Base-by-base conservation (phyloP, 2,888 invertebrate genomes). In the Myopa testacea region DNA sequence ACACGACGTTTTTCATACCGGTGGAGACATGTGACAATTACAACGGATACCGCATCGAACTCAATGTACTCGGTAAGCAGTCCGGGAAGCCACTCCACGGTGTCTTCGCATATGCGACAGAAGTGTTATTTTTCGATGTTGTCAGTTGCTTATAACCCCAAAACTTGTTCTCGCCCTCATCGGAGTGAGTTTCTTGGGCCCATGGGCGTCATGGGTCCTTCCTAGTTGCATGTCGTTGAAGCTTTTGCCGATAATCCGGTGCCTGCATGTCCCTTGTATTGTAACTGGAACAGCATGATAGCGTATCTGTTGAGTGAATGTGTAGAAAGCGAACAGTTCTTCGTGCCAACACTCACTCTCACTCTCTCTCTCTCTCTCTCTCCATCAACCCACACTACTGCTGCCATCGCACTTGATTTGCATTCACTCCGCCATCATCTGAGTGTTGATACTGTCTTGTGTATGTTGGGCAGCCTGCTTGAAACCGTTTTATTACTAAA, bases 1-100 rank as follows among this genome's bases (percentile, higher is more conserved):
- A 95, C 88, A 93, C 94, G 84, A 95, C 95, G 79, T 95, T 94
- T 89, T 89, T 94, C 84, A 93, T 93, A 88, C 94, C 94, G 79
- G 91, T 92, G 80, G 94, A 94, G 86, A 91, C 92, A 83, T 95
- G 95, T 90, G 93, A 93, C 86, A 93, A 87, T 83, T 88, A 88
- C 83, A 89, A 94, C 83, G 93, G 94, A 81, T 94, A 94, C 88
- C 93, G 93, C 87, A 93, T 94, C 87, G 93, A 93, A 85, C 91
- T 95, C 83, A 93, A 92, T 84, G 93, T 94, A 81, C 91, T 94
- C 85, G 93, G 95, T 95, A 90, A 93, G 93, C 80, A 79, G 78
- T 74, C 78, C n/a, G 14, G 0, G 52, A 70, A 7, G n/a, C 8
- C 10, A 19, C 34, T 12, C 55, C 19, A 55, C 12, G 26, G 26